Percentiles rank a stretch among this genome's conserved stretches.
phyloP scores from a whole-genome alignment of 1,140 invertebrate genomes.

The Dendrolimus punctatus region DNA sequence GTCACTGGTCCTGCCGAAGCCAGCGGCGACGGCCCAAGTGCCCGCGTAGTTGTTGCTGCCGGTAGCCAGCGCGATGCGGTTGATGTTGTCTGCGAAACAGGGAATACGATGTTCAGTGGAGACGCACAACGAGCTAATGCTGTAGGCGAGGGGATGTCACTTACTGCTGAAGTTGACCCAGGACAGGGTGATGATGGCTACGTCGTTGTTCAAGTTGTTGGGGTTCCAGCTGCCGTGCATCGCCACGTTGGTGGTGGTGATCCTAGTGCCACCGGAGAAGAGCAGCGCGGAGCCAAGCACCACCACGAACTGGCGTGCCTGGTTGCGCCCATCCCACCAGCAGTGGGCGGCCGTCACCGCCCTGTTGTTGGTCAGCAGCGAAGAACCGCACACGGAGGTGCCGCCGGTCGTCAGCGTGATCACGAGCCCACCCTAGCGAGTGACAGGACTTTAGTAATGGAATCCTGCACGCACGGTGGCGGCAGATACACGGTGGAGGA shows the following conservation, averaged over 20 bases:
- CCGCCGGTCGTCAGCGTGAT: constrained; percentile 19
- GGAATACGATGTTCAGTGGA: not conserved
- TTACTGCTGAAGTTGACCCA: constrained; percentile 20
- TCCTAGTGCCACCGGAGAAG: constrained; percentile 22
- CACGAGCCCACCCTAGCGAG: constrained; percentile 20
- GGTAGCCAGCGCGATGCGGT: constrained; percentile 10
- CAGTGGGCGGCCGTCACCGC: constrained; percentile 24
- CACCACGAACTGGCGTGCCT: constrained; percentile 18
- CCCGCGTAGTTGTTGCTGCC: constrained; percentile 16
- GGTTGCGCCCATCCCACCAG: constrained; percentile 18
- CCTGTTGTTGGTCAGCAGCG: constrained; percentile 21
- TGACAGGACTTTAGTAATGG: too few relatives aligned
- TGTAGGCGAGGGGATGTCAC: not conserved
- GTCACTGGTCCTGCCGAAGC: constrained; percentile 24
- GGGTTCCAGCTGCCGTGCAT: constrained; percentile 16
- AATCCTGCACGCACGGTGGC: too few relatives aligned
- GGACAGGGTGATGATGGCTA: constrained; percentile 19
- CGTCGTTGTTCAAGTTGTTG: constrained; percentile 16
- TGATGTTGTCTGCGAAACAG: constrained; percentile 15
- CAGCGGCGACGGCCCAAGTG: constrained; percentile 16
- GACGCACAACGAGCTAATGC: not conserved
- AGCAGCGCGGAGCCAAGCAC: constrained; percentile 18
- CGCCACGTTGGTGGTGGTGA: constrained; percentile 16
- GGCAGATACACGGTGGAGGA: too few relatives aligned
- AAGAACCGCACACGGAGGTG: constrained; percentile 24